Evolutionary conservation across 2,888 invertebrate genomes (phyloP), one percentile per base, ranked within the genome.

Genomic region (Pristionchus arcanus): DNA sequence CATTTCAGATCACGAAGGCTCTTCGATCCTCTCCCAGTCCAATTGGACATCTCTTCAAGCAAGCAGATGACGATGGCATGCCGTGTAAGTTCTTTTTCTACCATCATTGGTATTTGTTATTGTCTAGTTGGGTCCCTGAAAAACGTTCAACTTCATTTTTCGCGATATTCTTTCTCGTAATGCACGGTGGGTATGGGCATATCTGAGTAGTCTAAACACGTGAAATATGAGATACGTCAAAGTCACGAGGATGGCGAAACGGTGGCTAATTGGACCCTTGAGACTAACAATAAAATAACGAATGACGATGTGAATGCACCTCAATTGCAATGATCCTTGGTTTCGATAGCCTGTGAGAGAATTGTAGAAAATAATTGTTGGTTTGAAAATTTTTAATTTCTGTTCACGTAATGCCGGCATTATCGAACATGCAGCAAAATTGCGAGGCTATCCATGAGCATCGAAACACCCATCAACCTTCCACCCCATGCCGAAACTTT

Each of bases 1-100:
- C 2, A 19, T 63, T 85, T 25, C 19, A 87, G 87, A 88, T 88
- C 71, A 55, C 87, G n/a, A 71, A 74, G n/a, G 74, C 87, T 3
- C 87, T 88, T 28, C 71, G 87, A 7, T 55, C 87, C 28, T 34
- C 37, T 9, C 74, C 87, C 53, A 68, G 19, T 74, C 87, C 87
- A 0, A 71, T 88, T 31, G 74, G 74, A 0, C 71, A 88, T 74
- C 87, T 88, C 7, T 88, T 88, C 87, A 74, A 55, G 37, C 4
- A 2, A 25, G 53, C 34, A 1, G 87, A 88, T 53, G 87, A 88
- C 1, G 87, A 71, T 31, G 87, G 28, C n/a, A 21, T 88, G 53
- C 87, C 87, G 21, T 88, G 87, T 88, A 31, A 88, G 87, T 55
- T n/a, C 42, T 49, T 25, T 25, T 42, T 19, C 37, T 16, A 15